Percentiles rank a stretch among this genome's conserved stretches.
phyloP scores from a whole-genome alignment of 2,888 invertebrate genomes.

The Actias luna region DNA sequence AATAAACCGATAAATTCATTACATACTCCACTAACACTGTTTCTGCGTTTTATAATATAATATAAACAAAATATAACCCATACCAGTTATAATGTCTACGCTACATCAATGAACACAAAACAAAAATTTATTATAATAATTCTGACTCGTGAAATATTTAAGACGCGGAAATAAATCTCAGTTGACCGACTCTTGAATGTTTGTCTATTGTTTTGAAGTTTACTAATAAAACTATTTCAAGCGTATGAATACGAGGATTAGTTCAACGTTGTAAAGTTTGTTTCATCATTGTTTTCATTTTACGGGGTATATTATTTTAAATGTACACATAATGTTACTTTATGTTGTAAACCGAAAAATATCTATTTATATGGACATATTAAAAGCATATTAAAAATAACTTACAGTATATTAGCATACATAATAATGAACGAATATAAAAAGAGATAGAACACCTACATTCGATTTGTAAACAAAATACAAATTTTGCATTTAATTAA shows the following conservation, averaged over 20 bases:
- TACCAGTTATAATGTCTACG: background rate
- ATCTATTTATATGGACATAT: background rate
- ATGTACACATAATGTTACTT: background rate
- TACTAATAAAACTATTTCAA: background rate
- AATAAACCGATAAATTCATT: slow-evolving; percentile 16
- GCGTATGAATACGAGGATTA: background rate
- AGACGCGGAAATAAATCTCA: slow-evolving; percentile 6
- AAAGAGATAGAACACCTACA: background rate
- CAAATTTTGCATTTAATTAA: background rate
- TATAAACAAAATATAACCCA: background rate
- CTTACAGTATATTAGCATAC: background rate
- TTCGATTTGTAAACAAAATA: background rate
- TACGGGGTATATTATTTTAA: background rate
- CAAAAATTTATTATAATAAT: background rate
- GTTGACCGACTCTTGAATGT: background rate
- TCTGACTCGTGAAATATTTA: slow-evolving; percentile 2
- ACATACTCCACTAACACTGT: background rate
- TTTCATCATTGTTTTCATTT: background rate
- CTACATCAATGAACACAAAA: background rate
- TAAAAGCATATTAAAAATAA: background rate
- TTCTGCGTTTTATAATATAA: slow-evolving; percentile 3
- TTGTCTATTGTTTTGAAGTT: background rate
- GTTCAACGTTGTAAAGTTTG: background rate
- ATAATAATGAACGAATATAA: background rate
- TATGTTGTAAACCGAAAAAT: background rate